phyloP scores from a whole-genome alignment of 2,888 invertebrate species.

The Anorthoa munda region DNA sequence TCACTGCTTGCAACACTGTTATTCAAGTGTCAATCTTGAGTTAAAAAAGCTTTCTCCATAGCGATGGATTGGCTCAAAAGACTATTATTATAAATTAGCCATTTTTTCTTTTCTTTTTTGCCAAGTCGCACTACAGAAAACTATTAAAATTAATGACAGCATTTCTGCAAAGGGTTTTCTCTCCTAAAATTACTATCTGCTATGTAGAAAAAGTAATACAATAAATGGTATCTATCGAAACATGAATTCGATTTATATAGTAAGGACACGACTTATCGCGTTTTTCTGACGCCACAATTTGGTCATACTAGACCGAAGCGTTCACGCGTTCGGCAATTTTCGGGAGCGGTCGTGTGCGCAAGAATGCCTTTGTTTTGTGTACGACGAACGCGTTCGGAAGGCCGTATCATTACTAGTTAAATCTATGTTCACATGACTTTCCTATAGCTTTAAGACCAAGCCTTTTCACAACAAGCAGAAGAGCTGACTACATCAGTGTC shows the following conservation, averaged over 20 bases:
- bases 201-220: neutral
- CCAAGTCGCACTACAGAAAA: neutral
- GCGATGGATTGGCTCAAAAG: neutral
- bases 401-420: too few species aligned
- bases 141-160: neutral
- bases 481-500: neutral
- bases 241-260: neutral
- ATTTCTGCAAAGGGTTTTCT: neutral
- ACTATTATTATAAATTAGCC: neutral
- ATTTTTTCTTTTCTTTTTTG: neutral
- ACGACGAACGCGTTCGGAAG: too few species aligned
- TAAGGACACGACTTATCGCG: too few species aligned
- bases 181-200: slow-evolving; percentile 3
- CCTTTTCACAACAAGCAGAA: slow-evolving; percentile 22
- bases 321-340: too few species aligned
- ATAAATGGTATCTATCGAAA: slow-evolving; percentile 15
- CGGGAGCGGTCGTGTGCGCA: too few species aligned
- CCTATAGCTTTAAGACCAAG: slow-evolving; percentile 3
- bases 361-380: too few species aligned
- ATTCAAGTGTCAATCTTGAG: neutral
- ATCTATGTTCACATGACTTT: neutral
- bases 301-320: too few species aligned
- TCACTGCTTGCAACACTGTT: neutral
- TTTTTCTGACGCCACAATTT: too few species aligned
- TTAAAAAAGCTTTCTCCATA: neutral